phyloP scores from a whole-genome alignment of 2,113 vertebrate species.

The Tupaia tana region DNA sequence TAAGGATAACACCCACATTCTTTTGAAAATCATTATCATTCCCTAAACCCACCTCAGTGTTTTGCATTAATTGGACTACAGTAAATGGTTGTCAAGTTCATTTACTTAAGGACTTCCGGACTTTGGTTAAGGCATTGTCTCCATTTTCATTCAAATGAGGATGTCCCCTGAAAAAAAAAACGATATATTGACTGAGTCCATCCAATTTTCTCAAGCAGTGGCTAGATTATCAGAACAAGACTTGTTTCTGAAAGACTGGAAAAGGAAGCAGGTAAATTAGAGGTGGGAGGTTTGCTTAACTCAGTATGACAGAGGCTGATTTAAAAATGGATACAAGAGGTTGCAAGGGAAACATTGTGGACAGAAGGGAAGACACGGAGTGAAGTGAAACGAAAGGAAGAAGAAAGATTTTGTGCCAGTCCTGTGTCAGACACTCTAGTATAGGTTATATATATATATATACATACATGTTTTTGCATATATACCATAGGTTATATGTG shows the following conservation, averaged over 20 bases:
- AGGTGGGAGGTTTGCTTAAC: not conserved
- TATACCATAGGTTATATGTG: too few species aligned
- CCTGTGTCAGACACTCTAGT: not conserved
- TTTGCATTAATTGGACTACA: not conserved
- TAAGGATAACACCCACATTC: not conserved
- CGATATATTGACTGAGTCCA: not conserved
- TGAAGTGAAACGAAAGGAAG: not conserved
- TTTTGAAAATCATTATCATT: not conserved
- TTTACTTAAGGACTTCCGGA: not conserved
- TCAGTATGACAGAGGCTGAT: not conserved
- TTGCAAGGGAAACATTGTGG: not conserved
- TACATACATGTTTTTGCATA: too few species aligned
- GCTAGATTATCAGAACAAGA: not conserved
- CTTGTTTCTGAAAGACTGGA: not conserved
- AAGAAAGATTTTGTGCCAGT: not conserved
- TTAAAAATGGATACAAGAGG: not conserved
- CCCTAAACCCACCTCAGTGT: not conserved
- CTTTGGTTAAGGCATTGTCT: not conserved
- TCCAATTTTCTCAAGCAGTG: not conserved
- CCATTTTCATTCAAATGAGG: not conserved
- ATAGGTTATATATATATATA: not conserved
- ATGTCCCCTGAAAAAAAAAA: not conserved
- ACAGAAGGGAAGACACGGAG: not conserved
- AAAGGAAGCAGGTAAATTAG: not conserved
- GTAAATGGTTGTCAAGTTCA: not conserved